Base-by-base conservation (phyloP, 2,113 vertebrate species). In the Sorex araneus region DNA sequence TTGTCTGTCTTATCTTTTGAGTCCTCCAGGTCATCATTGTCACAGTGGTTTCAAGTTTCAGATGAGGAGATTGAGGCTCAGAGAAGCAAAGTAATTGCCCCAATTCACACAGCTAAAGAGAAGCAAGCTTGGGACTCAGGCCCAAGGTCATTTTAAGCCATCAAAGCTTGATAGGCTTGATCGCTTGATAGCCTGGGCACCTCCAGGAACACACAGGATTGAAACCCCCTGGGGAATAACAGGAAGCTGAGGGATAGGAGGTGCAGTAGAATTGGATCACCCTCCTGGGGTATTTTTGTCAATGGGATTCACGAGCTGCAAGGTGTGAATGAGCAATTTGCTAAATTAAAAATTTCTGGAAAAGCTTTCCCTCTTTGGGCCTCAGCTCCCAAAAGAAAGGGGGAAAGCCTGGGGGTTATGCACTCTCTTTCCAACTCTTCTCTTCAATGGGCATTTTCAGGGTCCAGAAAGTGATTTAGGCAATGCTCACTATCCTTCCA, bases 291-390 rank as follows among this genome's bases (percentile, higher is more conserved):
- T 96, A 96, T 95, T 96, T 97, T 96, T 93, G 81, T 95, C 93
- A 93, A 89, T 70, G 90, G 92, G 76, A 95, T 83, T 95, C 96
- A 93, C 54, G 11, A 92, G 86, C 86, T 95, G 64, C 69, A 67
- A 84, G 80, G 95, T 94, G 96, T 84, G 93, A 94, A 82, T 94
- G 94, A 96, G 95, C 95, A 95, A 91, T 81, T 60, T 0, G 54
- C 73, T 95, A 89, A 95, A 95, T 95, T 96, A 94, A 95, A 94
- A 92, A 73, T 95, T 97, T 79, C 90, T 87, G 90, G 77, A 81
- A 90, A 97, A 96, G 64, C 88, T 77, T 84, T 82, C 11, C 30
- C 77, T 82, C 66, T 71, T 66, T 63, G 89, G 73, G 90, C 28
- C 80, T 93, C 34, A n/a, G 28, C 80, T 77, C 67, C 89, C 92